phyloP scores from a whole-genome alignment of 1,140 invertebrate genomes.

The Scaptomyza hsui region DNA sequence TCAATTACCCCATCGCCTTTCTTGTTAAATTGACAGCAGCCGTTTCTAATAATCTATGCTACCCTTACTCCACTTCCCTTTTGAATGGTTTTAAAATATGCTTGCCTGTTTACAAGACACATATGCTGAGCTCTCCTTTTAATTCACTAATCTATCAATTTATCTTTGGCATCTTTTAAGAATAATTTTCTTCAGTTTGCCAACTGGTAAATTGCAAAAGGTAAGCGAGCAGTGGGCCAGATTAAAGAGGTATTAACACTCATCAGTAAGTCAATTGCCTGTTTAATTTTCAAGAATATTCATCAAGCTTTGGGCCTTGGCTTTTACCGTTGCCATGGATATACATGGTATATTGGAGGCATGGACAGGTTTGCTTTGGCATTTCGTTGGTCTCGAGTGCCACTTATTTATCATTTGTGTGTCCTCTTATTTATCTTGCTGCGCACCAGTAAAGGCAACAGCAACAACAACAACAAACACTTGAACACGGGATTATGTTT shows the following conservation, averaged over 20 bases:
- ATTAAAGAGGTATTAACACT: slow-evolving; percentile 65
- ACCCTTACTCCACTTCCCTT: neutral
- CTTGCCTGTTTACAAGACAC: slow-evolving; percentile 36
- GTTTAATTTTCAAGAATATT: slow-evolving; percentile 59
- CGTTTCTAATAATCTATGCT: slow-evolving; percentile 11
- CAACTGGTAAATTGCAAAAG: slow-evolving; percentile 1
- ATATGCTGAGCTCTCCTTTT: slow-evolving; percentile 9
- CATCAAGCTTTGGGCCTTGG: slow-evolving; percentile 25
- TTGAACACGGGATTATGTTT: slow-evolving; percentile 73
- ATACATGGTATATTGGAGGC: slow-evolving; percentile 7
- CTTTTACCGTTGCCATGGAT: slow-evolving; percentile 16
- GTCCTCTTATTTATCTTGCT: slow-evolving; percentile 58
- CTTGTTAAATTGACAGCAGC: slow-evolving; percentile 33
- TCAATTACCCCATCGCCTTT: slow-evolving; percentile 65
- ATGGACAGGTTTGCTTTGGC: slow-evolving; percentile 13
- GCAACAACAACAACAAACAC: slow-evolving; percentile 45
- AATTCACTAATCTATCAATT: slow-evolving; percentile 22
- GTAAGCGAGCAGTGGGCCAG: slow-evolving; percentile 1
- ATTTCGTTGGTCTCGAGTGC: slow-evolving; percentile 48
- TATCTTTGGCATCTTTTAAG: slow-evolving; percentile 24
- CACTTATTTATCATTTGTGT: slow-evolving; percentile 78
- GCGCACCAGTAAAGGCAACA: slow-evolving; percentile 17
- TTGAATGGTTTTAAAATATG: slow-evolving; percentile 35
- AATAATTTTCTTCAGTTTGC: slow-evolving; percentile 29
- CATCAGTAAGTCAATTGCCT: slow-evolving; percentile 71